Conservation (phyloP, 2,113 vertebrate species). For the Corvus cornix region DNA sequence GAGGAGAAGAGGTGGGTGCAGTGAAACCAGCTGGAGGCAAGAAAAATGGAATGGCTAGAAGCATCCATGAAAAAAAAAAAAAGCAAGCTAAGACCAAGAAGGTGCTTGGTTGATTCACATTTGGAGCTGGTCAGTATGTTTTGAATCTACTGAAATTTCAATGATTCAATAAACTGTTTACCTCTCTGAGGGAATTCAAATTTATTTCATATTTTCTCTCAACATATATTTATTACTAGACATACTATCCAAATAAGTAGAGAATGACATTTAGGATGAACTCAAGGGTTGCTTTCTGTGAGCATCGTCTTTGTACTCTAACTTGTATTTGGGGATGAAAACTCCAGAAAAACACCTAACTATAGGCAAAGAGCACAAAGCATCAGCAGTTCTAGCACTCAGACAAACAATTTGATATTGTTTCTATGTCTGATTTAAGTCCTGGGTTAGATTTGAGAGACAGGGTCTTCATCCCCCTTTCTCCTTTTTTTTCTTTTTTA, state of each 20-base stretch:
- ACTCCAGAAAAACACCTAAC: background rate
- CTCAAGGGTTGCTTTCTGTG: background rate
- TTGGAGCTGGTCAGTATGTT: background rate
- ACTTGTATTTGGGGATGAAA: background rate
- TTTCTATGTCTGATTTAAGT: background rate
- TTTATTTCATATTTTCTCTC: background rate
- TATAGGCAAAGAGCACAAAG: background rate
- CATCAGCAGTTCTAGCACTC: background rate
- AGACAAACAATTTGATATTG: background rate
- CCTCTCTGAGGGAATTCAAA: background rate
- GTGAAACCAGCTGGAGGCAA: background rate
- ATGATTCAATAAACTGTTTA: background rate
- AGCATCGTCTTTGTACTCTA: fast-evolving
- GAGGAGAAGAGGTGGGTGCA: background rate
- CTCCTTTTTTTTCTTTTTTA: no score
- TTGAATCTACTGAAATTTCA: background rate
- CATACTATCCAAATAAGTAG: background rate
- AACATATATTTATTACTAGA: background rate
- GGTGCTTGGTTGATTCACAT: background rate
- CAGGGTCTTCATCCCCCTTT: background rate
- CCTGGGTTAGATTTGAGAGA: background rate
- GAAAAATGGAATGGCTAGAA: background rate
- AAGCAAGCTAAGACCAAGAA: background rate
- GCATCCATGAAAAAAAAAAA: background rate
- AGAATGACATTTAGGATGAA: background rate